Percentiles rank a stretch among this genome's conserved stretches.
phyloP scores from a whole-genome alignment of 2,888 invertebrate genomes.

The Brachyptera risi region DNA sequence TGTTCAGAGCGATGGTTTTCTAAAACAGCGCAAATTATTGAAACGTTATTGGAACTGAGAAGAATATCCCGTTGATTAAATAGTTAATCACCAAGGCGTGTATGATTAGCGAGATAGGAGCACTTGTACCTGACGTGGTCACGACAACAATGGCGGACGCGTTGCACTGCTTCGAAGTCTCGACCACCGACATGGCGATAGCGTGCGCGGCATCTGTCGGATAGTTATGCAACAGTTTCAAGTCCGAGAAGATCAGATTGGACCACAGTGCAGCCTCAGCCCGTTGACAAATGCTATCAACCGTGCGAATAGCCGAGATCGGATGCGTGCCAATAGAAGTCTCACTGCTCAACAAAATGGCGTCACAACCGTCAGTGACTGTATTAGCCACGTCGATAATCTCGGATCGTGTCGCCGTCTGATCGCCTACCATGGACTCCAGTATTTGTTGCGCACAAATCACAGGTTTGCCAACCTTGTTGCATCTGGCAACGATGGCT shows the following conservation, averaged over 20 bases:
- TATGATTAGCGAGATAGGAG: too few species aligned
- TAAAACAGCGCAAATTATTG: too few species aligned
- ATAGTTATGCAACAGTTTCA: constrained; percentile 51
- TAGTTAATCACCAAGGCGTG: too few species aligned
- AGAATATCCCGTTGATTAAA: too few species aligned
- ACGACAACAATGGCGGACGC: constrained; percentile 73
- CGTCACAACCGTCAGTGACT: constrained; percentile 94
- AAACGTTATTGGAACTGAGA: too few species aligned
- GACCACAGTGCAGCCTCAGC: constrained; percentile 97
- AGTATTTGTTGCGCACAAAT: constrained; percentile 99
- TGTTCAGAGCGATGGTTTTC: too few species aligned
- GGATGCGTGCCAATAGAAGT: constrained; percentile 98
- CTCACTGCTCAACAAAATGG: constrained; percentile 99
- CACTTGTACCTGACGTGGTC: constrained; percentile 61
- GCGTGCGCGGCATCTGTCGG: constrained; percentile 64
- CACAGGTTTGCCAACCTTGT: constrained; percentile 91
- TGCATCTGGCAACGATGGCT: constrained; percentile 96
- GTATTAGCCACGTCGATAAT: constrained; percentile 98
- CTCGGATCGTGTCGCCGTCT: constrained; percentile 93
- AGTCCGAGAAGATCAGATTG: constrained; percentile 80
- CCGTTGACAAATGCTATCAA: constrained; percentile 94
- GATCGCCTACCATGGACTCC: constrained; percentile 98
- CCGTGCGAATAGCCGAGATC: constrained; percentile 79
- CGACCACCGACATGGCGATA: constrained; percentile 67
- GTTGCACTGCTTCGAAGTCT: constrained; percentile 64